Base-by-base conservation (phyloP, 2,797 vertebrate species). In the Amblyraja radiata region DNA sequence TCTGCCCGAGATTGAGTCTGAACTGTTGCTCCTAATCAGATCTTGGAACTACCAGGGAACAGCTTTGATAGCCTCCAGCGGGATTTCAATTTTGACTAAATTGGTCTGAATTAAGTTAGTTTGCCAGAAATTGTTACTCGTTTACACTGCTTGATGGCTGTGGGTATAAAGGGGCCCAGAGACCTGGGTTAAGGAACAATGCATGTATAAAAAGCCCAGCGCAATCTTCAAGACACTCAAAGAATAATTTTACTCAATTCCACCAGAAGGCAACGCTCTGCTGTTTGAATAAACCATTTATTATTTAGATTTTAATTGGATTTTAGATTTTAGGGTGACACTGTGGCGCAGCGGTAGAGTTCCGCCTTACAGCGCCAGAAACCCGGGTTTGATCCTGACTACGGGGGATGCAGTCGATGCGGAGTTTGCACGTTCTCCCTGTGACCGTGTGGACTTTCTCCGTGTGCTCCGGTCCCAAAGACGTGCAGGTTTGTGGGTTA, bases 61-160 rank as follows among this genome's bases (percentile, higher is more conserved):
- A 13, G 46, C 8, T 71, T 76, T 54, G 71, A 92, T 74, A 58
- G 36, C 68, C 71, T 92, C 71, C 23, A 28, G 71, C 13, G 18
- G 54, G 71, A 76, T 54, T 92, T 92, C 90, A 92, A 92, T 92
- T 74, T 92, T 73, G 71, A 92, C 46, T 86, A 54, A 92, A 54
- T 76, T 76, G 46, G 90, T 23, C 68, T 54, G 46, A 92, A 92
- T 92, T 39, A 92, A 92, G 90, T 76, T 54, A 58, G 39, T 92
- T 91, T 39, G 46, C 25, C 73, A 28, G 71, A 91, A 76, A 54
- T 74, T 76, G 71, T 71, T 28, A 92, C 39, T 92, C 71, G 28
- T 76, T 92, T 46, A n/a, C 16, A 46, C 39, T 6, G 3, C 46
- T 25, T 74, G 21, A 74, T 91, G 73, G 71, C 36, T 46, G 21